Conservation (phyloP, 2,113 vertebrate genomes). For the Syrrhaptes paradoxus region DNA sequence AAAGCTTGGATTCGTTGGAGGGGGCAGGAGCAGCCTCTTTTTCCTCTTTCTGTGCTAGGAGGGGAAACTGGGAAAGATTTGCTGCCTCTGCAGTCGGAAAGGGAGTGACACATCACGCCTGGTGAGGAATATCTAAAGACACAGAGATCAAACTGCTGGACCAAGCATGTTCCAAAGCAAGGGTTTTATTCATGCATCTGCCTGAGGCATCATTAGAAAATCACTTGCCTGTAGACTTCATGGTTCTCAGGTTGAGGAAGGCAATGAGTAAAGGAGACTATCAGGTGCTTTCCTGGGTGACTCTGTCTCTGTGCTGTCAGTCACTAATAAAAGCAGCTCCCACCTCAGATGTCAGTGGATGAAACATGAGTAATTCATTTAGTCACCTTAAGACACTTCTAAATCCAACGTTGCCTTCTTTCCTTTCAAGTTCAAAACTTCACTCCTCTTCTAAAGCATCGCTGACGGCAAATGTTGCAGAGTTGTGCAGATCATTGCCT, state of each 20-base stretch:
- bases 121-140: not conserved
- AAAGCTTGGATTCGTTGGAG: not conserved
- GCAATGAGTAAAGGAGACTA: not conserved
- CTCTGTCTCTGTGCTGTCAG: conserved; percentile 26
- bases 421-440: conserved; percentile 37
- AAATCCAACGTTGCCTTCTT: conserved; percentile 3
- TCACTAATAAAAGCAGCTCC: conserved; percentile 30
- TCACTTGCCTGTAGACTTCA: not conserved
- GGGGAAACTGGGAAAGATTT: not conserved
- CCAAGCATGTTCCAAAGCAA: not conserved
- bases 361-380: conserved; percentile 39
- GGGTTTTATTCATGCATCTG: not conserved
- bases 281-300: conserved; percentile 42
- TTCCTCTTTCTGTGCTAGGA: not conserved
- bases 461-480: not conserved
- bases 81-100: not conserved
- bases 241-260: not conserved
- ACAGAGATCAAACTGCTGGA: not conserved
- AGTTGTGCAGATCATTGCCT: not conserved
- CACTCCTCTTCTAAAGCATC: not conserved
- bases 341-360: not conserved
- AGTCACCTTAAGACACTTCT: not conserved
- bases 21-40: not conserved
- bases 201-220: conserved; percentile 30
- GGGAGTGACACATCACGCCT: not conserved